These are phyloP conservation scores for Nesogale talazaci DNA, from an alignment of 2,113 vertebrate genomes.

Conservation along the genomic window DNA sequence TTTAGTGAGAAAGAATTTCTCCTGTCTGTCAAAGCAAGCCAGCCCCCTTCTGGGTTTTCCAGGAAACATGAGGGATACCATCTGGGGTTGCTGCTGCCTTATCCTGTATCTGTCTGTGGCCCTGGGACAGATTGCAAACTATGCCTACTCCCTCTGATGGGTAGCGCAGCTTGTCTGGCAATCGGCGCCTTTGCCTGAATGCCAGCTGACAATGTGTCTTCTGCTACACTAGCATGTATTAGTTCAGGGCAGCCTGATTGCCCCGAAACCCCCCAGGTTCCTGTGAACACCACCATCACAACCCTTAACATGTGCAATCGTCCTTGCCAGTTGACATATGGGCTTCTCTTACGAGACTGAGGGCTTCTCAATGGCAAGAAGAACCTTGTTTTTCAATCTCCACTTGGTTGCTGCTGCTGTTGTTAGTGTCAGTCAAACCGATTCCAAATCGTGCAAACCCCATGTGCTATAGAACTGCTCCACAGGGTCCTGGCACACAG, in stretches of 20 bases:
- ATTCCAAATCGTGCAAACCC: neutral
- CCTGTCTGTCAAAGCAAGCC: conserved; percentile 72
- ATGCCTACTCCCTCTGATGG: conserved; percentile 55
- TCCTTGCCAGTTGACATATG: neutral
- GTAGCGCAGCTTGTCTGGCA: conserved; percentile 61
- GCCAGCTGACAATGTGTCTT: conserved; percentile 50
- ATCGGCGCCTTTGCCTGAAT: conserved; percentile 25
- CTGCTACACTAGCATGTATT: conserved; percentile 23
- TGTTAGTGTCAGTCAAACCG: neutral
- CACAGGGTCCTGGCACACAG: neutral
- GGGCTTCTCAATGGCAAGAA: conserved; percentile 29
- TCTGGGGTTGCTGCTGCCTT: conserved; percentile 77
- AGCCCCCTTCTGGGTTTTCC: conserved; percentile 72
- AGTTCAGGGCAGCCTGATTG: conserved; percentile 22
- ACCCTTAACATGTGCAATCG: neutral
- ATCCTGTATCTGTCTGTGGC: conserved; percentile 66
- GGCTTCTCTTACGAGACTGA: neutral
- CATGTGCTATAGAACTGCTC: neutral
- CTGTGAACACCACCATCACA: neutral
- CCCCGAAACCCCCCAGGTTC: conserved; percentile 4
- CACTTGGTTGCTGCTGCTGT: no score
- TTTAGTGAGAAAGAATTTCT: conserved; percentile 71
- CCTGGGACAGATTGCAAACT: conserved; percentile 68
- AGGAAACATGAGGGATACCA: conserved; percentile 74
- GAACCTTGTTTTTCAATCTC: conserved; percentile 24